These are phyloP conservation scores for human (Homo sapiens) DNA, from an alignment of 2,113 vertebrate genomes.

Conservation along the genomic window DNA sequence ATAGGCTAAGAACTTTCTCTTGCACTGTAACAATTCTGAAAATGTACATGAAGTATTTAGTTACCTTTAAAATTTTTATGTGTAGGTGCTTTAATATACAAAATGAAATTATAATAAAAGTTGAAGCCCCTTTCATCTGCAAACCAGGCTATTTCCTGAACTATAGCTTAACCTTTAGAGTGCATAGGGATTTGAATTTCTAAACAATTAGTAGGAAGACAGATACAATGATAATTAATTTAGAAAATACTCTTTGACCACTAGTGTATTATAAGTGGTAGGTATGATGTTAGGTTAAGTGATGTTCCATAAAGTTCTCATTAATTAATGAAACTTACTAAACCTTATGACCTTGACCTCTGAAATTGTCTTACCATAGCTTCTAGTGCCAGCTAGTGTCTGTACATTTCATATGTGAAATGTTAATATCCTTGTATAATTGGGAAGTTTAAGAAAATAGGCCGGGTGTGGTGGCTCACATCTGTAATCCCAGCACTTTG, in stretches of 20 bases:
- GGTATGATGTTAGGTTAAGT: neutral
- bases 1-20: neutral
- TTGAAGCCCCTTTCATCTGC: neutral
- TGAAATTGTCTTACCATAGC: neutral
- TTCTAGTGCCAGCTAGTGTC: neutral
- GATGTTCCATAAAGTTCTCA: neutral
- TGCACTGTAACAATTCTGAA: slow-evolving; percentile 24
- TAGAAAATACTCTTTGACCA: neutral
- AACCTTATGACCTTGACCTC: neutral
- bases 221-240: neutral
- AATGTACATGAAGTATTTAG: neutral
- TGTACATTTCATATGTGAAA: neutral
- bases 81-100: neutral
- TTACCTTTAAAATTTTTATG: neutral
- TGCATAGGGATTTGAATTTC: slow-evolving; percentile 8
- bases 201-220: neutral
- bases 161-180: neutral
- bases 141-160: neutral
- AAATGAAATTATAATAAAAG: slow-evolving; percentile 34
- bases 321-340: neutral
- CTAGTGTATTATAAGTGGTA: neutral
- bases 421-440: neutral
- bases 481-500: too few relatives aligned
- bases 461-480: too few relatives aligned
- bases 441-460: slow-evolving; percentile 22